phyloP scores from a whole-genome alignment of 2,113 vertebrate genomes.

The Aviceda subcristata region DNA sequence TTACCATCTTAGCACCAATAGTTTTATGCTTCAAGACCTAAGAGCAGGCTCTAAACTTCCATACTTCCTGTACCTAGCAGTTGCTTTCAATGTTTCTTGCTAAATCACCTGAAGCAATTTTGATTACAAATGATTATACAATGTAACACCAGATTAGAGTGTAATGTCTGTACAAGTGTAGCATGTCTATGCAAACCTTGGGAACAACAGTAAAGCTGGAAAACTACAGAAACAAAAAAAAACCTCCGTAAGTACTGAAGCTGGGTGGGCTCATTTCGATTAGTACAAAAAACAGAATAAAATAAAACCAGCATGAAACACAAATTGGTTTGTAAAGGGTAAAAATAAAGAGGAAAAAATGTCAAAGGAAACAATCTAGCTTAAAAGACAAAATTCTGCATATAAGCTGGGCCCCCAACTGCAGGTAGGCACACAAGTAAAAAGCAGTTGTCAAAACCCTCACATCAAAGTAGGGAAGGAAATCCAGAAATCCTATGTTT shows the following conservation, averaged over 20 bases:
- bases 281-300: neutral
- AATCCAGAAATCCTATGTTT: neutral
- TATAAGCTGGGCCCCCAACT: neutral
- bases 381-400: neutral
- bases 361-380: neutral
- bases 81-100: neutral
- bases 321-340: neutral
- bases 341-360: neutral
- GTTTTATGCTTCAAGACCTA: neutral
- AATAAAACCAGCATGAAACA: neutral
- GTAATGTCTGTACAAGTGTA: neutral
- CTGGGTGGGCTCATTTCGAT: neutral
- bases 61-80: neutral
- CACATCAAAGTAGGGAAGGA: neutral
- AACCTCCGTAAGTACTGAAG: neutral
- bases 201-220: neutral
- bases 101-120: neutral
- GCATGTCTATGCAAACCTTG: neutral
- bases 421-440: neutral
- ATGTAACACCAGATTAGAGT: neutral
- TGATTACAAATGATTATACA: neutral
- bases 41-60: neutral
- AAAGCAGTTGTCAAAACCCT: constrained; percentile 23
- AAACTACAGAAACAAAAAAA: neutral
- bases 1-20: neutral